Evolutionary conservation across 2,797 vertebrate genomes (phyloP).

Genomic region (Chloroceryle amazona): DNA sequence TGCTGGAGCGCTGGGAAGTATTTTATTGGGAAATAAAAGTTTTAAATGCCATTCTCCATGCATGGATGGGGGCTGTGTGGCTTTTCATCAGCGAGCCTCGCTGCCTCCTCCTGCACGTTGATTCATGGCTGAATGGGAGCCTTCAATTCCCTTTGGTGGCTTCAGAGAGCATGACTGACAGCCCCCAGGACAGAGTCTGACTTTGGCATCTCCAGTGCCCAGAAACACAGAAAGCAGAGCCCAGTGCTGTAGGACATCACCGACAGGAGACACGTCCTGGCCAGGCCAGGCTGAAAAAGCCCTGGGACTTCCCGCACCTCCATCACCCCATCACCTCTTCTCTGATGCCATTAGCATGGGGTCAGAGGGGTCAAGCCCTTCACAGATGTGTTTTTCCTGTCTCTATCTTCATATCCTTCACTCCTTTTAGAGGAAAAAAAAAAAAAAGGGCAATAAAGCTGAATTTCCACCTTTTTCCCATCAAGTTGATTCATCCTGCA

Average conservation of each 20-base stretch:
- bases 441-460: background rate
- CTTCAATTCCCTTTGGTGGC: constrained; percentile 5
- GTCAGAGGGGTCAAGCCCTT: background rate
- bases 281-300: background rate
- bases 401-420: background rate
- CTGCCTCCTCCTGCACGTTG: background rate
- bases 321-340: background rate
- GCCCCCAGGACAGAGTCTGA: background rate
- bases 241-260: rapidly evolving
- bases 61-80: background rate
- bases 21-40: constrained; percentile 45
- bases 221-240: background rate
- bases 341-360: background rate
- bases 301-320: background rate
- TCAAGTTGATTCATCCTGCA: background rate
- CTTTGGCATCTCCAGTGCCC: background rate
- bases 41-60: constrained; percentile 31
- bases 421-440: background rate
- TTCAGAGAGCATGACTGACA: background rate
- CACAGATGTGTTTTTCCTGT: background rate
- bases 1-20: background rate
- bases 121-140: background rate
- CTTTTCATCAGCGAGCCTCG: background rate
- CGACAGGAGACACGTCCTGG: background rate
- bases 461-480: background rate